phyloP scores from a whole-genome alignment of 2,797 vertebrate genomes.

The Myotis pilosus region DNA sequence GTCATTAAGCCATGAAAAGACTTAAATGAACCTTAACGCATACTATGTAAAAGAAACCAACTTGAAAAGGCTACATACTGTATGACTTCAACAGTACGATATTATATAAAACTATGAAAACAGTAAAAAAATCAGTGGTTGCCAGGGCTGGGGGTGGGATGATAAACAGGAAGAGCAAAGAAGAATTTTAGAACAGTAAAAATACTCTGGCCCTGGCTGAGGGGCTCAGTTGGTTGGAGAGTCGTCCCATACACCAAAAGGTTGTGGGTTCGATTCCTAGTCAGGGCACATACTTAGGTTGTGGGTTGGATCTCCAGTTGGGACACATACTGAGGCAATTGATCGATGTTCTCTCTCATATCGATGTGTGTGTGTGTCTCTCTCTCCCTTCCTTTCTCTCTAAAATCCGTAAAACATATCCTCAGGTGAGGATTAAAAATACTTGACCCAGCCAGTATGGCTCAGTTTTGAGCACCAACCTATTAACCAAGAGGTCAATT shows the following conservation, averaged over 20 bases:
- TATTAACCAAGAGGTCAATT: no score
- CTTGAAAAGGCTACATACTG: neutral
- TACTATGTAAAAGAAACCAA: neutral
- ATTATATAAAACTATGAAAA: neutral
- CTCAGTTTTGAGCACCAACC: no score
- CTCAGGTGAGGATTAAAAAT: no score
- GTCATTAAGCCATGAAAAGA: neutral
- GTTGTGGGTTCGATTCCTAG: neutral
- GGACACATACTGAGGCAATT: neutral
- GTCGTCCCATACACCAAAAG: no score
- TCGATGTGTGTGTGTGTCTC: neutral
- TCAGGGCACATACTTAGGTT: neutral
- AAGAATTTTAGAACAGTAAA: neutral
- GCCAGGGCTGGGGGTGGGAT: neutral
- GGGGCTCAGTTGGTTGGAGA: neutral
- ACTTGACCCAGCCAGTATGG: no score
- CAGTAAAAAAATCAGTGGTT: neutral
- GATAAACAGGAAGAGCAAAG: neutral
- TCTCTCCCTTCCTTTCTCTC: neutral
- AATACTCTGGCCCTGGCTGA: neutral
- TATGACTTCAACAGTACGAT: neutral
- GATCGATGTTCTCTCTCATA: neutral
- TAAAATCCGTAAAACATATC: no score
- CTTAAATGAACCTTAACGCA: neutral
- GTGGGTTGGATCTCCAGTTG: no score